phyloP scores from a whole-genome alignment of 1,140 invertebrate species.

The Chrysomallon squamiferum region DNA sequence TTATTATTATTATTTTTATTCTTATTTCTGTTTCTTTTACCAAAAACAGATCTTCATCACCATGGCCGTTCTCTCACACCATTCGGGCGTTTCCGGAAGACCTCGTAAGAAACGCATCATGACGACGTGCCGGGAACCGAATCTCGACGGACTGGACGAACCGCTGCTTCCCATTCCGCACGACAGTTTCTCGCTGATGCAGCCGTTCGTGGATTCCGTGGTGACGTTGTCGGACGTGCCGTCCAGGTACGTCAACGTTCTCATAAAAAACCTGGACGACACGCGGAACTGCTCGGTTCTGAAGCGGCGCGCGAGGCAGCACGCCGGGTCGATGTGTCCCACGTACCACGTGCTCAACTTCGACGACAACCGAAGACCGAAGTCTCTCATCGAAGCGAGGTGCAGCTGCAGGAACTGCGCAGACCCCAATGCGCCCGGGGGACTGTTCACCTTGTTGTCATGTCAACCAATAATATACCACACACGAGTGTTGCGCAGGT shows the following conservation, averaged over 20 bases:
- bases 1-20: no score
- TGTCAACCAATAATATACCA: constrained; percentile 1
- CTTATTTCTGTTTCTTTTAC: no score
- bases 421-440: neutral
- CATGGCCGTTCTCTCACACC: no score
- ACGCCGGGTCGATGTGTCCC: constrained; percentile 2
- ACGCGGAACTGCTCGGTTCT: neutral
- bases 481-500: neutral
- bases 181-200: constrained; percentile 1
- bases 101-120: no score
- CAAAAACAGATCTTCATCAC: no score
- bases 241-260: neutral
- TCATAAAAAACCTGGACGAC: neutral
- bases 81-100: no score
- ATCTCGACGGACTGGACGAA: neutral
- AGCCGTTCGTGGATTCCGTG: neutral
- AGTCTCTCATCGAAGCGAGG: neutral
- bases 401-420: constrained; percentile 1
- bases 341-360: neutral
- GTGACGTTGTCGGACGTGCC: neutral
- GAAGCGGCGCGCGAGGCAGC: neutral
- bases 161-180: neutral
- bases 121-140: neutral
- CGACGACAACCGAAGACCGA: constrained; percentile 7
- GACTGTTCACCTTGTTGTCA: neutral